Base-by-base conservation (phyloP, 2,113 vertebrate species). In the Microcebus ravelobensis region DNA sequence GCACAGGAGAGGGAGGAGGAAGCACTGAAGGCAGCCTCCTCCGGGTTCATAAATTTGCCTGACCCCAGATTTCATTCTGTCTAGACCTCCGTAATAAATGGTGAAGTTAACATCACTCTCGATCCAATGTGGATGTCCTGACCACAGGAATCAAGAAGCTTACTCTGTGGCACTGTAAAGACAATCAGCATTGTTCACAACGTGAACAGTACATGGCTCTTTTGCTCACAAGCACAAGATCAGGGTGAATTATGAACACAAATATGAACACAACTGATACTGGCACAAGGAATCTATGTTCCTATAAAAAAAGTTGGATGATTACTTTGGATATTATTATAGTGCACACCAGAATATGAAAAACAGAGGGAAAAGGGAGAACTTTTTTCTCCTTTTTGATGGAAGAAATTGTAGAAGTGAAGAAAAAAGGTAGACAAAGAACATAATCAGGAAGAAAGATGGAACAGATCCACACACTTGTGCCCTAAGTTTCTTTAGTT, bases 381-480 rank as follows among this genome's bases (percentile, higher is more conserved):
- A 0, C 6, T 45, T 21, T 48, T 20, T 31, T 65, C 29, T 27
- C 3, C 45, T 25, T 96, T 87, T 52, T 17, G 2, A 65, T 45
- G 23, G 23, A 84, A 68, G 45, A 79, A 87, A 73, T 8, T 70
- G 71, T 80, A 63, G 63, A 73, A 81, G 42, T 68, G 14, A 76
- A 91, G 95, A 7, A 6, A 90, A 55, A 87, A 25, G 2, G 13
- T 17, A 80, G 83, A 76, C 34, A 0, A 39, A 82, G 95, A 96
- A 42, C 3, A 17, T 3, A 25, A 36, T 77, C 20, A 73, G 36
- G 59, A 85, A 9, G 74, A 95, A 82, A 91, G 59, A 57, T 81
- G 23, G 8, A 92, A 20, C 0, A 23, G 63, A 70, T 36, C 8
- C 11, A 71, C 13, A 6, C 20, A 27, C 14, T 23, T 52, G 31